A percentile compares a stretch with the other conserved stretches of the same genome.
Conservation (phyloP, 1,140 invertebrate genomes). For the Cecropterus lyciades region DNA sequence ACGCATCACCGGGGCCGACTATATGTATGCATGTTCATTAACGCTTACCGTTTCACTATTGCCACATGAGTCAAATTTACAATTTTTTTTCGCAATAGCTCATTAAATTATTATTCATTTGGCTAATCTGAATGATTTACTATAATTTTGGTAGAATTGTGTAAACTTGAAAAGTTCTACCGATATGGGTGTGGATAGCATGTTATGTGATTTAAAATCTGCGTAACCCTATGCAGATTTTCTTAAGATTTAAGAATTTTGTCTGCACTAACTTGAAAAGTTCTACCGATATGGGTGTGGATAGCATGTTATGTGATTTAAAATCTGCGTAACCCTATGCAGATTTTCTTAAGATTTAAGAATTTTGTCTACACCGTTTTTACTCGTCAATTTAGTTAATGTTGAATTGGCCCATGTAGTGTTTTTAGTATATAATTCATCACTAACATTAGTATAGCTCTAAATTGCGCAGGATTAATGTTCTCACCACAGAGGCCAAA, state of each 20-base stretch:
- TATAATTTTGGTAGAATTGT: slow-evolving; percentile 41
- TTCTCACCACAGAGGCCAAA: slow-evolving; percentile 4
- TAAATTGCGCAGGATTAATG: slow-evolving; percentile 17
- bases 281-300: slow-evolving; percentile 32
- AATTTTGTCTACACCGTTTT: no score
- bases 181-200: slow-evolving; percentile 30
- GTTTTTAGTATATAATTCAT: no score
- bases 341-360: no score
- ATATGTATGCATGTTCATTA: slow-evolving; percentile 4
- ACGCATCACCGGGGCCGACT: not conserved
- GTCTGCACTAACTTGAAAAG: slow-evolving; percentile 25
- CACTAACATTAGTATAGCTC: not conserved
- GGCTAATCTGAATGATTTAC: slow-evolving; percentile 36
- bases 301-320: not conserved
- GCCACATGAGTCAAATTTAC: slow-evolving; percentile 29
- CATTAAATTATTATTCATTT: slow-evolving; percentile 41
- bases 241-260: no score
- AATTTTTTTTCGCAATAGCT: slow-evolving; percentile 44
- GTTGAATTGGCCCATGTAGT: no score
- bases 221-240: not conserved
- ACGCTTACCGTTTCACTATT: slow-evolving; percentile 11
- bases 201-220: not conserved
- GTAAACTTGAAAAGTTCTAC: slow-evolving; percentile 35
- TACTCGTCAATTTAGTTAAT: no score
- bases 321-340: not conserved